Conservation (phyloP, 2,888 invertebrate species). For the Hemicrepidius hirtus region DNA sequence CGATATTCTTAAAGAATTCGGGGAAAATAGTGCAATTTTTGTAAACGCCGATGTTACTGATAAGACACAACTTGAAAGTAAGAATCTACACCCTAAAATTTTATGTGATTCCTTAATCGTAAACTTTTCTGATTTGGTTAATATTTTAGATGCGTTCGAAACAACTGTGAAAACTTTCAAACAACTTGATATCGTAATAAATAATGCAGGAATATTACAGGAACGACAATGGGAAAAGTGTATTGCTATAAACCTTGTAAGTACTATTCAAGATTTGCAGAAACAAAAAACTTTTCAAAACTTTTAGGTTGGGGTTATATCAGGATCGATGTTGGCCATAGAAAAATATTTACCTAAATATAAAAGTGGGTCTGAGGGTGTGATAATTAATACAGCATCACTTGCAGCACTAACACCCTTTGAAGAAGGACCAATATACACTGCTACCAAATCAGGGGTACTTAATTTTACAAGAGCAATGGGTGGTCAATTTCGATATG, state of each 20-base stretch:
- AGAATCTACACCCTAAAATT: slow-evolving; percentile 53
- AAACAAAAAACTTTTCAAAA: no score
- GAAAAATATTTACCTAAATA: slow-evolving; percentile 58
- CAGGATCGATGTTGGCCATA: slow-evolving; percentile 56
- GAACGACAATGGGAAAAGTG: slow-evolving; percentile 55
- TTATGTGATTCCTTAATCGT: no score
- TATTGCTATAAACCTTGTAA: slow-evolving; percentile 58
- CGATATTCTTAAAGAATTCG: slow-evolving; percentile 77
- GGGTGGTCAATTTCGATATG: slow-evolving; percentile 38
- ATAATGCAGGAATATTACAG: slow-evolving; percentile 55
- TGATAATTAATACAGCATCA: slow-evolving; percentile 59
- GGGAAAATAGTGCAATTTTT: slow-evolving; percentile 80
- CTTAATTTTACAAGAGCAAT: slow-evolving; percentile 51
- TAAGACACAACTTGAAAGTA: slow-evolving; percentile 83
- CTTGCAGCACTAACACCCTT: slow-evolving; percentile 51
- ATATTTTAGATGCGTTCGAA: slow-evolving; percentile 22
- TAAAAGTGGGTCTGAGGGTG: slow-evolving; percentile 55
- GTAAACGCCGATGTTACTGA: slow-evolving; percentile 84
- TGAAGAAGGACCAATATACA: slow-evolving; percentile 35
- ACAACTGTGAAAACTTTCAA: slow-evolving; percentile 18
- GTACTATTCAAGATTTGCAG: not conserved
- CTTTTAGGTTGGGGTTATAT: slow-evolving; percentile 50
- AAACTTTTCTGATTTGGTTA: no score
- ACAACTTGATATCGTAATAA: slow-evolving; percentile 58
- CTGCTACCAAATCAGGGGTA: slow-evolving; percentile 40